Percentiles rank a stretch among this genome's conserved stretches.
These are phyloP conservation scores for Phylloscopus trochiloides DNA, from an alignment of 2,113 vertebrate species.

Conservation along the genomic window DNA sequence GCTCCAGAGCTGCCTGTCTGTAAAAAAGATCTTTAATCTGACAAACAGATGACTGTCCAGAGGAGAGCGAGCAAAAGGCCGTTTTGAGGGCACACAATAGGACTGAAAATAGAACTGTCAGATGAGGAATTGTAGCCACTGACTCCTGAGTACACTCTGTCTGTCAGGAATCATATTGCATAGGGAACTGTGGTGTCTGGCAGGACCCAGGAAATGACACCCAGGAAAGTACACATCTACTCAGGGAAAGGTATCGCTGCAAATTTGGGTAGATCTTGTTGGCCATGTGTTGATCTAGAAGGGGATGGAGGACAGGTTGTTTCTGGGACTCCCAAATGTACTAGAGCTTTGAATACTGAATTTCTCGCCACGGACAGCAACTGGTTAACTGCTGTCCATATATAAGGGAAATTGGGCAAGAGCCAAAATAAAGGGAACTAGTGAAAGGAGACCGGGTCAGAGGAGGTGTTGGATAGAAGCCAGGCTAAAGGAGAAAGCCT, in stretches of 20 bases:
- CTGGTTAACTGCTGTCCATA: slow-evolving; percentile 35
- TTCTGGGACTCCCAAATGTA: neutral
- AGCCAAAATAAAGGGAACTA: slow-evolving; percentile 62
- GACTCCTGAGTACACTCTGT: neutral
- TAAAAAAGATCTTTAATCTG: neutral
- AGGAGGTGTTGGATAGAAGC: slow-evolving; percentile 47
- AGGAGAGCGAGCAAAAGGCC: neutral
- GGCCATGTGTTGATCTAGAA: neutral
- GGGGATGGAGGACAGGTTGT: neutral
- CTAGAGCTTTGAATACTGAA: neutral
- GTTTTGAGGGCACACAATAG: neutral
- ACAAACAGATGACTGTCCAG: neutral
- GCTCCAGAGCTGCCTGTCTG: neutral
- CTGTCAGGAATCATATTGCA: neutral
- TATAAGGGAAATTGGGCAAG: slow-evolving; percentile 19
- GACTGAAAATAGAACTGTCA: neutral
- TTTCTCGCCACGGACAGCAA: neutral
- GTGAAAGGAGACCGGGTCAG: slow-evolving; percentile 60
- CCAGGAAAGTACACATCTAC: neutral
- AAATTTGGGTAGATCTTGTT: neutral
- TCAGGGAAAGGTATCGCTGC: neutral
- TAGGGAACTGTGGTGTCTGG: neutral
- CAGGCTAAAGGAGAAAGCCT: slow-evolving; percentile 47
- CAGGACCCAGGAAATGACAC: neutral
- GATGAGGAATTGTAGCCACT: neutral